Base-by-base conservation (phyloP, 2,113 vertebrate genomes). In the Fulica atra region DNA sequence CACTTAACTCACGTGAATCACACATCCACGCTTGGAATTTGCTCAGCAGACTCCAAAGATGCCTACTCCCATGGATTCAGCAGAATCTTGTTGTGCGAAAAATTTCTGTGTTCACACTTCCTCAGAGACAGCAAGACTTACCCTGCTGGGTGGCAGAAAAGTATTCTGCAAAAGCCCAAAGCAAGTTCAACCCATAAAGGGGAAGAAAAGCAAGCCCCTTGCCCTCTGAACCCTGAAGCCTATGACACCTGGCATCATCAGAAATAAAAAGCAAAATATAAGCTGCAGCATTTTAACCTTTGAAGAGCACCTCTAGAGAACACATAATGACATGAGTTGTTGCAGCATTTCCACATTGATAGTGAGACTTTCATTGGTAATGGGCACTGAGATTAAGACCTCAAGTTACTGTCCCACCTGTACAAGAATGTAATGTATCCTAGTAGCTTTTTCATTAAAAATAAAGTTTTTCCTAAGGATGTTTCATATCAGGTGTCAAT, bases 251-350 rank as follows among this genome's bases (percentile, higher is more conserved):
- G 40, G 25, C 10, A 86, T 15, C 29, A 68, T 13, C 82, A 74
- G 42, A 68, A 79, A 73, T 12, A 38, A 59, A 85, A 86, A 24
- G 2, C 9, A 74, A 78, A 16, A 79, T 81, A 87, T 29, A 56
- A 81, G 3, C 35, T 35, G 13, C 13, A 85, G 48, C 29, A 21
- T 29, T 63, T 65, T 33, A 68, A 26, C 69, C 56, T 64, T 23
- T 56, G n/a, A 95, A 69, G 12, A 57, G 68, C 61, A 73, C 16
- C 28, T 72, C 42, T 13, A 10, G 48, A 59, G 44, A 92, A 5
- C 31, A 61, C 12, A 36, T 0, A 12, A 33, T 6, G 25, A 51
- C 35, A 53, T 0, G 3, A 70, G 46, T n/a, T 23, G 31, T 51
- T 54, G 36, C 44, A 50, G 42, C 17, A 16, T 23, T 77, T 88